Base-by-base conservation (phyloP, 2,888 invertebrate species). In the Zaprionus lineosus region DNA sequence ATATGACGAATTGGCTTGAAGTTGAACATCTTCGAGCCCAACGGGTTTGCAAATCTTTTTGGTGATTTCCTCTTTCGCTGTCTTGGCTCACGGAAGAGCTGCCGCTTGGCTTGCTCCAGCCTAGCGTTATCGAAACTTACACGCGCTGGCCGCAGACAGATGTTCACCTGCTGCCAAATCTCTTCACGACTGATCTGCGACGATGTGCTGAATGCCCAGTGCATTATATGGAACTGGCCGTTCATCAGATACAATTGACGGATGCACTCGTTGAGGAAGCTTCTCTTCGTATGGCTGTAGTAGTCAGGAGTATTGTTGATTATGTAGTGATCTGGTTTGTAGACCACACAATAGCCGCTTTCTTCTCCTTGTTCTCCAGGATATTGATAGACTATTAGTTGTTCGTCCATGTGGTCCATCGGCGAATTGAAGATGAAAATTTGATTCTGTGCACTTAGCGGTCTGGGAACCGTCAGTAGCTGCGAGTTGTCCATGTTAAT, bases 241-340 rank as follows among this genome's bases (percentile, higher is more conserved):
- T 72, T 71, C 6, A 74, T 56, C 7, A 81, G 34, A 40, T 86
- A 81, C 43, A 86, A 14, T 28, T 84, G 84, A 0, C 76, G 62
- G 19, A 86, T 81, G 63, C 86, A 86, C 24, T 81, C 81, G 56
- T 74, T 86, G 16, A 87, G 74, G 36, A 74, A 81, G 1, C 66
- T 74, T 3, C 87, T 60, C 44, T 86, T 87, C 0, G 69, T 69
- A 2, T 73, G 65, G 18, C 66, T 75, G 12, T 55, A 52, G 41
- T 70, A 87, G 51, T 84, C 68, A 3, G 70, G 71, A 2, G 61
- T 63, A 29, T 47, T 68, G 19, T 46, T 63, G 9, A 71, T 36
- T 2, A 68, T 65, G 2, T 64, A 74, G 12, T 84, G 83, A 41
- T 79, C 79, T 1, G 72, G 53, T 33, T 74, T 82, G 21, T 72